Conservation (phyloP, 2,888 invertebrate genomes). For the Stenodera caucasica region DNA sequence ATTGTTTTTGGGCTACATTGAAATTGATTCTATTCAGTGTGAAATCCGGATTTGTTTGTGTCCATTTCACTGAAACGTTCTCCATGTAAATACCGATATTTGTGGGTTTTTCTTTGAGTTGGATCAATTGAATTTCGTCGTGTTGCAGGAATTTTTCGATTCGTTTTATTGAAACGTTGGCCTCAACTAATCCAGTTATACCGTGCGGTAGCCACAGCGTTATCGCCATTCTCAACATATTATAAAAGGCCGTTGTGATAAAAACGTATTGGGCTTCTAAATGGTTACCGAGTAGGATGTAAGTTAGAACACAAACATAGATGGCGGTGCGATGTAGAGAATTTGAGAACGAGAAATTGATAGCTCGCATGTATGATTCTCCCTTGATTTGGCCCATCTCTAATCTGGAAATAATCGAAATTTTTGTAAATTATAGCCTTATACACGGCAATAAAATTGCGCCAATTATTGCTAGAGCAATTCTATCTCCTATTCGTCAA, state of each 20-base stretch:
- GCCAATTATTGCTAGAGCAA: too few species aligned
- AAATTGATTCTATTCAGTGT: too few species aligned
- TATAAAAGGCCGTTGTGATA: slow-evolving; percentile 74
- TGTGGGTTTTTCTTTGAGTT: slow-evolving; percentile 53
- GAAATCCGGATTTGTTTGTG: slow-evolving; percentile 13
- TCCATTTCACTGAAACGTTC: slow-evolving; percentile 36
- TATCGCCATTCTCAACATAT: slow-evolving; percentile 66
- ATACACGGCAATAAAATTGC: not conserved
- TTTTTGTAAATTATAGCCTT: not conserved
- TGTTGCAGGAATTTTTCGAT: slow-evolving; percentile 63
- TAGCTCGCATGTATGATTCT: slow-evolving; percentile 65
- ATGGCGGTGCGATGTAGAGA: slow-evolving; percentile 82
- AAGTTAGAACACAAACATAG: slow-evolving; percentile 77
- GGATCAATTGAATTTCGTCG: slow-evolving; percentile 35
- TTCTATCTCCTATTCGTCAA: too few species aligned
- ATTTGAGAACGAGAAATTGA: slow-evolving; percentile 66
- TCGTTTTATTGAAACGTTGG: slow-evolving; percentile 17
- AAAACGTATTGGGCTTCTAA: slow-evolving; percentile 67
- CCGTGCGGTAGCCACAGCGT: slow-evolving; percentile 67
- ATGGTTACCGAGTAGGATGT: slow-evolving; percentile 66
- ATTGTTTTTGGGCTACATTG: too few species aligned
- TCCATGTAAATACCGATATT: slow-evolving; percentile 62
- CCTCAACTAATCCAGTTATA: slow-evolving; percentile 71
- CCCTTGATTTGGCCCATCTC: too few species aligned
- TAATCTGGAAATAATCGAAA: slow-evolving; percentile 56